Evolutionary conservation across 2,888 invertebrate species (phyloP).

Genomic region (Rhingia campestris): DNA sequence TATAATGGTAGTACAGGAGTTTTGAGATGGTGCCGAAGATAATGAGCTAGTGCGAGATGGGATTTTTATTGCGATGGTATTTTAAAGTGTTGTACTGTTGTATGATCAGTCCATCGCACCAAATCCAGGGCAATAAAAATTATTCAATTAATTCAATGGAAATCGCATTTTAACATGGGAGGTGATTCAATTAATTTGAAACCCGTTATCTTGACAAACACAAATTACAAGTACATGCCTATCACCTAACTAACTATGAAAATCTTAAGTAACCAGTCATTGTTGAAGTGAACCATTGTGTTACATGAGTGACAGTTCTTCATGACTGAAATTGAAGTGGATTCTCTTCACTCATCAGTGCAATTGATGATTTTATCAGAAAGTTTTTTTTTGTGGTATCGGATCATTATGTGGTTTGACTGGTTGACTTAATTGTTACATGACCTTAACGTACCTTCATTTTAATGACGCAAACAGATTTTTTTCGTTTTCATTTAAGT

Average conservation of each 20-base stretch:
- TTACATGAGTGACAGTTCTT: constrained; percentile 13
- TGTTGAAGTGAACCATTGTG: constrained; percentile 5
- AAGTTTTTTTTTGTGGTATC: constrained; percentile 8
- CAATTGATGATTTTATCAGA: constrained; percentile 35
- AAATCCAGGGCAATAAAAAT: constrained; percentile 55
- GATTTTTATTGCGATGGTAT: constrained; percentile 68
- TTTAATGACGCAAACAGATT: neutral
- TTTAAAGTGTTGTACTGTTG: constrained; percentile 69
- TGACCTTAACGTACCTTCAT: constrained; percentile 34
- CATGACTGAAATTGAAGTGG: constrained; percentile 17
- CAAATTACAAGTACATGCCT: constrained; percentile 3
- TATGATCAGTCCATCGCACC: constrained; percentile 55
- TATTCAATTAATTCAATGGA: constrained; percentile 67
- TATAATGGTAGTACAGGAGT: constrained; percentile 14
- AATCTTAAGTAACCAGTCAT: constrained; percentile 27
- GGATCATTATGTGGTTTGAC: constrained; percentile 33
- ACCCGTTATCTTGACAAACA: constrained; percentile 27
- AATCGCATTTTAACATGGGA: constrained; percentile 41
- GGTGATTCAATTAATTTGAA: constrained; percentile 41
- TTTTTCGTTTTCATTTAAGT: constrained; percentile 9
- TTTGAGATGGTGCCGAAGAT: constrained; percentile 67
- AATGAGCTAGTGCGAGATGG: constrained; percentile 62
- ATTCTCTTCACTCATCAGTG: constrained; percentile 41
- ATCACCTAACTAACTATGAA: constrained; percentile 25
- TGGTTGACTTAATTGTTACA: constrained; percentile 46